These are phyloP conservation scores for Gymnodraco acuticeps DNA, from an alignment of 2,797 vertebrate species.

Conservation along the genomic window DNA sequence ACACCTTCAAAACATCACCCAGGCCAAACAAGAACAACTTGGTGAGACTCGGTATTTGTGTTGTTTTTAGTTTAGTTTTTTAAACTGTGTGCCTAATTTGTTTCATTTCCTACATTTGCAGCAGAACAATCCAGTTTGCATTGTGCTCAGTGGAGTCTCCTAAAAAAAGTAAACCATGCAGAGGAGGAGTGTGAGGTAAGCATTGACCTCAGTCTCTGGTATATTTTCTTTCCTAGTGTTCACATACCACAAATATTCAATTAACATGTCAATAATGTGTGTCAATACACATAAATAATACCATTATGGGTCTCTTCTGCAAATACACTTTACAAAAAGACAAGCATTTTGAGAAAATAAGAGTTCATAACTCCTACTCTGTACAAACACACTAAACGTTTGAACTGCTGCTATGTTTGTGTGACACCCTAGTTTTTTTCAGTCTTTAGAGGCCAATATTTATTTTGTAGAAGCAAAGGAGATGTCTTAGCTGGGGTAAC, in stretches of 20 bases:
- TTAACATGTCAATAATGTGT: background rate
- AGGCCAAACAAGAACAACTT: conserved; percentile 64
- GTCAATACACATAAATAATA: background rate
- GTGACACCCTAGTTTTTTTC: background rate
- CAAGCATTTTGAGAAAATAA: background rate
- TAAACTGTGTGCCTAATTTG: background rate
- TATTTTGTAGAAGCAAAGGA: background rate
- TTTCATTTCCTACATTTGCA: background rate
- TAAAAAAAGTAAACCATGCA: conserved; percentile 48
- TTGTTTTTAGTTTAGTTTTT: background rate
- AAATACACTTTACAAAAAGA: background rate
- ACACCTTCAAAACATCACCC: conserved; percentile 46
- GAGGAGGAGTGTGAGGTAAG: conserved; percentile 66
- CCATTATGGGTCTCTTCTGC: background rate
- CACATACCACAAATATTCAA: background rate
- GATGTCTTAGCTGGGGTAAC: background rate
- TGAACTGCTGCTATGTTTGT: background rate
- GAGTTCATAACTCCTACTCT: background rate
- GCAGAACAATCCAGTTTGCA: conserved; percentile 48
- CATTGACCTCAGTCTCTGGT: too few species aligned
- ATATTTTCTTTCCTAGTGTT: background rate
- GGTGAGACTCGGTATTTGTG: conserved; percentile 39
- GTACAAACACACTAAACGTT: background rate
- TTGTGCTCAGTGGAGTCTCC: conserved; percentile 42
- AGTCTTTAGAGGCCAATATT: background rate